Evolutionary conservation across 2,888 invertebrate genomes (phyloP), one percentile per base, ranked within the genome.

Genomic region (Mechanitis mazaeus): DNA sequence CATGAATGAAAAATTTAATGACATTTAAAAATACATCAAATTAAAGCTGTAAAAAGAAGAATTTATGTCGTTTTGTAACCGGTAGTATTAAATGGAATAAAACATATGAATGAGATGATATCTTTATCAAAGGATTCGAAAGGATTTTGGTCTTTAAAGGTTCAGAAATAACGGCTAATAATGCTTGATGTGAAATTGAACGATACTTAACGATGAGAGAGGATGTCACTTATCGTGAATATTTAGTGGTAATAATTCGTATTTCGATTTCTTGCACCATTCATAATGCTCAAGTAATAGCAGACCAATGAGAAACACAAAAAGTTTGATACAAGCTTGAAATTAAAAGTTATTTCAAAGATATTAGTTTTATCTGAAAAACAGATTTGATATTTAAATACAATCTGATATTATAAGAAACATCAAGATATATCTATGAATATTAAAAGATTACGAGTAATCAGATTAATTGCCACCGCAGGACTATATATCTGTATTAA

Each of bases 91-190:
- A 50, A 31, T 2, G 50, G 50, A 31, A 50, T 50, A 31, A 50
- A 31, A 50, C 31, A 7, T 31, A 50, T 31, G 31, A 31, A 50
- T 11, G 45, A 58, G 59, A 56, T 60, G 56, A 55, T 59, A 62
- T 62, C 59, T 59, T 59, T 62, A 62, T 59, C 28, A 9, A 5
- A 2, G 31, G 50, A 28, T 31, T 2, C 31, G 31, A 50, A 31
- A 50, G 7, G 28, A 50, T 50, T 50, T 50, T 50, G 31, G 31
- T 9, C 50, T 50, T 50, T 50, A 50, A 9, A 7, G 5, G 3
- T n/a, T 31, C 28, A 9, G 31, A 9, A 9, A 50, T 50, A 50
- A 31, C 7, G 31, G 3, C 31, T 31, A 31, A 31, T 31, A 50
- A n/a, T 9, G 9, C 50, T 50, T 50, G 50, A 50, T 6, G 20